A percentile compares a stretch with the other conserved stretches of the same genome.
These are phyloP conservation scores for Pelmatolapia mariae DNA, from an alignment of 2,113 vertebrate genomes.

Conservation along the genomic window DNA sequence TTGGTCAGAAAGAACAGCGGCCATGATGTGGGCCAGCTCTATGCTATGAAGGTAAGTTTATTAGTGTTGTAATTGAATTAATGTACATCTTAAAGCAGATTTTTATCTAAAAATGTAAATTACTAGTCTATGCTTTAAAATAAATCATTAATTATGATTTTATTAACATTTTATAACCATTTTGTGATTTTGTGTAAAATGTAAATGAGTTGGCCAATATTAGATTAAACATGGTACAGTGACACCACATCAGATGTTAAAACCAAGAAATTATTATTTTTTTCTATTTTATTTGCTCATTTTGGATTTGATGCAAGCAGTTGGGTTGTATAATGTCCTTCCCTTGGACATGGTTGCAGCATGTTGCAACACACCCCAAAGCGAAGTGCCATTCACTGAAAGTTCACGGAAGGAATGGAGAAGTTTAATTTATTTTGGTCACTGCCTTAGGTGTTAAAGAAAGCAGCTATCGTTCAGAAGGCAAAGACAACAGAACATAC, in stretches of 20 bases:
- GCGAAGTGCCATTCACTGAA: background rate
- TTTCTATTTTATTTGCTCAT: background rate
- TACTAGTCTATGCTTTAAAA: background rate
- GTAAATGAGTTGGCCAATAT: background rate
- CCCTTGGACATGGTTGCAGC: background rate
- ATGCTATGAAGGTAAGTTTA: constrained; percentile 83
- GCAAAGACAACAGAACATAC: constrained; percentile 89
- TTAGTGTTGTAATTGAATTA: background rate
- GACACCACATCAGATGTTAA: background rate
- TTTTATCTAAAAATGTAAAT: background rate
- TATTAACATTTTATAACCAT: background rate
- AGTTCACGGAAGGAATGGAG: background rate
- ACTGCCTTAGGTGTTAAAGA: constrained; percentile 79
- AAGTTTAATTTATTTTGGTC: background rate
- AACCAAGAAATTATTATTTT: background rate
- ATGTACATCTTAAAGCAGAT: background rate
- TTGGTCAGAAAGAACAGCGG: constrained; percentile 86
- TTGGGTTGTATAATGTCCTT: background rate
- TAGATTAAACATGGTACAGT: background rate
- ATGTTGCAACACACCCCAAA: background rate
- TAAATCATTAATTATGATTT: background rate
- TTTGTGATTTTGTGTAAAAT: background rate
- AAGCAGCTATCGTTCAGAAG: constrained; percentile 87
- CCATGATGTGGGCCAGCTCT: constrained; percentile 82
- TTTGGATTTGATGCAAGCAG: background rate